A percentile compares a stretch with the other conserved stretches of the same genome.
Evolutionary conservation across 2,113 vertebrate species (phyloP).

Genomic region (Cyanoderma ruficeps): DNA sequence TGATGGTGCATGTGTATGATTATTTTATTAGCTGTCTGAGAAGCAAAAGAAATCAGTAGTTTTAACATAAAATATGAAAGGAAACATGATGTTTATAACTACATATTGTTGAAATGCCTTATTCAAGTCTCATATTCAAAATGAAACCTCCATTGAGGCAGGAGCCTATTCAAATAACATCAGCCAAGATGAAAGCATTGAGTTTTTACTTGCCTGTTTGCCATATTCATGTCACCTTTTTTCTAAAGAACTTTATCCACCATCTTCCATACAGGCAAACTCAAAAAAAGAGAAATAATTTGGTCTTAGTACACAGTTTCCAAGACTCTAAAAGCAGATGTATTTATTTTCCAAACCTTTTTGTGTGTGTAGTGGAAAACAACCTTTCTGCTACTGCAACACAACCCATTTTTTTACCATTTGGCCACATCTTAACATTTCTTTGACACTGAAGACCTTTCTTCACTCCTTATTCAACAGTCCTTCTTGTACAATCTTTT

Average conservation of each 20-base stretch:
- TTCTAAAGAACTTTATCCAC: neutral
- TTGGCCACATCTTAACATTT: constrained; percentile 60
- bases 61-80: neutral
- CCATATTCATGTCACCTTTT: neutral
- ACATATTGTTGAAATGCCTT: neutral
- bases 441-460: constrained; percentile 54
- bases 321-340: neutral
- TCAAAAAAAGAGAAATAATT: neutral
- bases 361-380: neutral
- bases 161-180: neutral
- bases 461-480: constrained; percentile 47
- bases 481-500: constrained; percentile 1
- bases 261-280: neutral
- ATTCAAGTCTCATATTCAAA: neutral
- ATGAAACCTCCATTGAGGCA: neutral
- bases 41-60: neutral
- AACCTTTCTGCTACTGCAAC: constrained; percentile 35
- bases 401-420: constrained; percentile 52
- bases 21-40: neutral
- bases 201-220: neutral
- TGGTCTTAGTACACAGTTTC: neutral
- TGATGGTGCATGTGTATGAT: neutral
- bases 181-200: neutral
- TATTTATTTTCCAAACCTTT: neutral
- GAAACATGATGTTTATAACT: neutral